Evolutionary conservation across 2,113 vertebrate species (phyloP).

Genomic region (Oceanodroma tethys): DNA sequence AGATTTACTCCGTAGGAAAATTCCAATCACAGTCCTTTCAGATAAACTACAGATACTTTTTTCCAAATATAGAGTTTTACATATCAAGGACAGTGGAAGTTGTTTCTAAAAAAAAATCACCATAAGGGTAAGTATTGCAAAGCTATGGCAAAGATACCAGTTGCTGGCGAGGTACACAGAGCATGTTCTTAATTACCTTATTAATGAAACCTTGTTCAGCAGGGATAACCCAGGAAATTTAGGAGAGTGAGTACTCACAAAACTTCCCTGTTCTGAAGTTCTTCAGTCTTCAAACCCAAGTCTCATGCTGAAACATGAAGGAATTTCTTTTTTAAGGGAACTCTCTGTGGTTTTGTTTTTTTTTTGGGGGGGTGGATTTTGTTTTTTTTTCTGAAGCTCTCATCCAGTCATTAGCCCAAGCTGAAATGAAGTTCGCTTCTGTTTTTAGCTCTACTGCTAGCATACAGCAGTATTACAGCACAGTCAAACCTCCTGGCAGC

Average conservation of each 20-base stretch:
- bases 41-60: neutral
- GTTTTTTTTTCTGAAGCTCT: neutral
- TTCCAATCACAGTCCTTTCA: neutral
- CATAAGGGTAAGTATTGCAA: neutral
- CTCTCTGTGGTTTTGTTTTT: neutral
- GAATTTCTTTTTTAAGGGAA: neutral
- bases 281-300: neutral
- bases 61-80: neutral
- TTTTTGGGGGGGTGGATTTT: neutral
- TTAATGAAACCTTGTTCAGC: neutral
- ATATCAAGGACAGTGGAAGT: neutral
- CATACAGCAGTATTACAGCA: neutral
- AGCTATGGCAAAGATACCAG: neutral
- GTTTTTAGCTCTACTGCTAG: neutral
- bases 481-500: neutral
- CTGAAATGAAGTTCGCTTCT: neutral
- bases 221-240: neutral
- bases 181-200: neutral
- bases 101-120: neutral
- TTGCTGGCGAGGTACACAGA: neutral
- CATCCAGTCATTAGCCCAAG: neutral
- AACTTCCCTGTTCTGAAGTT: neutral
- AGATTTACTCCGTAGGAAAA: neutral
- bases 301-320: neutral
- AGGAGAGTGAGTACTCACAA: neutral